phyloP scores from a whole-genome alignment of 92 coral and sea anemone genomes.

The Umimayanthus kanabou region DNA sequence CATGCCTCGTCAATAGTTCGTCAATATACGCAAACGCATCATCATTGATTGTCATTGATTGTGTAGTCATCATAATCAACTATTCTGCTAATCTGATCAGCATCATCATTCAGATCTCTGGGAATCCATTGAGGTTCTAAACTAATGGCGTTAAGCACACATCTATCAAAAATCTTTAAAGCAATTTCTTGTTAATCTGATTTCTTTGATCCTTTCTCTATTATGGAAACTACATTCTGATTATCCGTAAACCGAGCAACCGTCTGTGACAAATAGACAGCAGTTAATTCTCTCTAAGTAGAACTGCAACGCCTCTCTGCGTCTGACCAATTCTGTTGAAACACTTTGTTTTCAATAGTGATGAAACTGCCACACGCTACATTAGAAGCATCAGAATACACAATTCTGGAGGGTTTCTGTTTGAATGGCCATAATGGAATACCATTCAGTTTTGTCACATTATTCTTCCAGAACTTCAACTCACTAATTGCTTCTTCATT shows the following conservation, averaged over 20 bases:
- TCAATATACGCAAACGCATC: conserved; percentile 34
- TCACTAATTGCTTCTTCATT: conserved; percentile 28
- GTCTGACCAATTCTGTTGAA: conserved; percentile 36
- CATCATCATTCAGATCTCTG: conserved; percentile 7
- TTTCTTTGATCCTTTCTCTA: conserved; percentile 30
- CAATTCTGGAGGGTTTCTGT: conserved; percentile 27
- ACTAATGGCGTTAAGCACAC: conserved; percentile 2
- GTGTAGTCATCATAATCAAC: conserved; percentile 49
- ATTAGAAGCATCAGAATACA: conserved; percentile 48
- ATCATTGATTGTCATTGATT: conserved; percentile 45
- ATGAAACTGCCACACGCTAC: conserved; percentile 38
- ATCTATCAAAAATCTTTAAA: not conserved
- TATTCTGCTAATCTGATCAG: conserved; percentile 38
- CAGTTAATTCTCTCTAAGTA: conserved; percentile 10
- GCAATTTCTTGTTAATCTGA: conserved; percentile 22
- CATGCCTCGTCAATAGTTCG: no score
- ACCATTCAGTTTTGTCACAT: conserved; percentile 18
- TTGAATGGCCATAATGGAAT: conserved; percentile 34
- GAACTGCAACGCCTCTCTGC: conserved; percentile 18
- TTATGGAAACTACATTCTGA: conserved; percentile 39
- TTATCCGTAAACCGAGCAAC: conserved; percentile 51
- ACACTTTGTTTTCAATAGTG: conserved; percentile 7
- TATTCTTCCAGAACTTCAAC: conserved; percentile 31
- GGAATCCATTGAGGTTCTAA: conserved; percentile 41
- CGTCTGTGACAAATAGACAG: conserved; percentile 15